Conservation (phyloP, 1,140 invertebrate genomes). For the Gryllus bimaculatus region DNA sequence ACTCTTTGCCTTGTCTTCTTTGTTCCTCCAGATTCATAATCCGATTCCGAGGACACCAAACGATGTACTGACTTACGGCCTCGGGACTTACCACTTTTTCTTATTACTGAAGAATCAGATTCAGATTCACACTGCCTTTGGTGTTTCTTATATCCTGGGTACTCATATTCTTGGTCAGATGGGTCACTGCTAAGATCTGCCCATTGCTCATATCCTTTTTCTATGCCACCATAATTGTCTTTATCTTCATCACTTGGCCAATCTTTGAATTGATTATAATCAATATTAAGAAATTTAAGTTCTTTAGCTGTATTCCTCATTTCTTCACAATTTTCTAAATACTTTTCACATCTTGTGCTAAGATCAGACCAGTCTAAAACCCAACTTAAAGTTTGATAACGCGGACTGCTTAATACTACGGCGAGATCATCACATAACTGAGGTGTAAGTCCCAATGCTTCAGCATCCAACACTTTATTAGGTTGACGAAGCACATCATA, state of each 20-base stretch:
- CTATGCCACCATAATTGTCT: constrained; percentile 39
- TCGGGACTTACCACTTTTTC: constrained; percentile 20
- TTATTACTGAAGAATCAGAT: constrained; percentile 18
- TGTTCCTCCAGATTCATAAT: constrained; percentile 32
- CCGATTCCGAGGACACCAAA: constrained; percentile 39
- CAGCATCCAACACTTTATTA: constrained; percentile 39
- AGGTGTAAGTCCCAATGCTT: constrained; percentile 45
- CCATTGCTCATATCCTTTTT: constrained; percentile 47
- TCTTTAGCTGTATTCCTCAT: constrained; percentile 49
- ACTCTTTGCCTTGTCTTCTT: constrained; percentile 15
- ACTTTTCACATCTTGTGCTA: constrained; percentile 45
- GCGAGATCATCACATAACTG: constrained; percentile 50
- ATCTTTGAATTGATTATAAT: constrained; percentile 52
- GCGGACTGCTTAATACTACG: constrained; percentile 47
- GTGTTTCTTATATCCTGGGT: neutral
- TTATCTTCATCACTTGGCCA: constrained; percentile 39
- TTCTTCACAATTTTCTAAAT: constrained; percentile 46
- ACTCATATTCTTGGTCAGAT: neutral
- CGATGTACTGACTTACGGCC: constrained; percentile 32
- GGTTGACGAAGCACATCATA: constrained; percentile 40
- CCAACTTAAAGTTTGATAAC: constrained; percentile 54
- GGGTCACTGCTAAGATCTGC: constrained; percentile 25
- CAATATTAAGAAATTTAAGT: constrained; percentile 53
- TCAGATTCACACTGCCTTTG: constrained; percentile 16
- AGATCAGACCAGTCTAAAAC: constrained; percentile 47